These are phyloP conservation scores for Ophioderma brevispina DNA, from an alignment of 35 echinoderm and acorn worm species.

Conservation along the genomic window DNA sequence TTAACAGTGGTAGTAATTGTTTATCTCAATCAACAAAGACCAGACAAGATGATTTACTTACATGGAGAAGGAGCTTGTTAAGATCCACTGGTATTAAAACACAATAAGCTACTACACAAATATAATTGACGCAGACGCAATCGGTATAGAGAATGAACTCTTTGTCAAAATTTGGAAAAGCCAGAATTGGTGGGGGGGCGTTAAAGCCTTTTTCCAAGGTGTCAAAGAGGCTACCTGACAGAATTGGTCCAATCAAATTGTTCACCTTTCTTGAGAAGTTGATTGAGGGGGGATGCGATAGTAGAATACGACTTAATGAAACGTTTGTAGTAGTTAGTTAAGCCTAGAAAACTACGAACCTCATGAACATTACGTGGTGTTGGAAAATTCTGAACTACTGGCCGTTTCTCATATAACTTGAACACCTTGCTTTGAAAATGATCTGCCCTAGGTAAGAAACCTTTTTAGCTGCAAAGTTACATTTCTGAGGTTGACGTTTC, in stretches of 20 bases:
- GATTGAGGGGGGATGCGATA: slow-evolving; percentile 53
- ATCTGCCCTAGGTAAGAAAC: slow-evolving; percentile 62
- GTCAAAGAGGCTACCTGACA: slow-evolving; percentile 48
- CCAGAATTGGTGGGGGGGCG: slow-evolving; percentile 57
- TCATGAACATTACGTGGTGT: slow-evolving; percentile 29
- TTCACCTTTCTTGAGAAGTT: slow-evolving; percentile 21
- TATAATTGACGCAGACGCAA: no score
- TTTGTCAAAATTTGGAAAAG: slow-evolving; percentile 59
- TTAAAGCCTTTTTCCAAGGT: slow-evolving; percentile 35
- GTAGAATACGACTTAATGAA: slow-evolving; percentile 56
- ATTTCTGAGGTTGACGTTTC: slow-evolving; percentile 58
- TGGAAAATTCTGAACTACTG: slow-evolving; percentile 16
- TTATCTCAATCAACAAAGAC: no score
- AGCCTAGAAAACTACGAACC: slow-evolving; percentile 36
- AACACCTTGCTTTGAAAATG: slow-evolving; percentile 57
- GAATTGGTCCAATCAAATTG: slow-evolving; percentile 49
- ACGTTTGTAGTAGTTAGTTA: slow-evolving; percentile 49
- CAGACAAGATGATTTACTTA: no score
- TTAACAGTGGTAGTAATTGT: no score
- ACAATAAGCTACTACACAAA: no score
- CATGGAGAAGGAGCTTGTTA: no score
- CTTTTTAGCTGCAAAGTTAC: slow-evolving; percentile 48
- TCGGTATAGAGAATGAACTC: slow-evolving; percentile 37
- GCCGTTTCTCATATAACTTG: slow-evolving; percentile 18
- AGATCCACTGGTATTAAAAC: no score